Percentiles rank a stretch among this genome's conserved stretches.
phyloP scores from a whole-genome alignment of 2,888 invertebrate species.

The Drosophila mulleri region DNA sequence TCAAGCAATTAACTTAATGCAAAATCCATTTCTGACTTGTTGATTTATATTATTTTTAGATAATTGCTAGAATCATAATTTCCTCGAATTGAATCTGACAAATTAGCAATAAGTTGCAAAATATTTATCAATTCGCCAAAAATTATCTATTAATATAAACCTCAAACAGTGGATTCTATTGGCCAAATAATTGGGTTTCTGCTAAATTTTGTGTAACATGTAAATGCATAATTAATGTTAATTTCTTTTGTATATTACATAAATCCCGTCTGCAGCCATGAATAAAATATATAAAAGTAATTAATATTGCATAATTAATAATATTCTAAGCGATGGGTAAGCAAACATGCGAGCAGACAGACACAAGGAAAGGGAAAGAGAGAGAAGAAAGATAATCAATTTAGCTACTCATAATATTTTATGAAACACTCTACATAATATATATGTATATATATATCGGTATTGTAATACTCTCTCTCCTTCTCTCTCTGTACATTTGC shows the following conservation, averaged over 20 bases:
- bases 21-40: background rate
- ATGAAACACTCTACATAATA: no score
- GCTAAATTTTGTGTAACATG: background rate
- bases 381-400: background rate
- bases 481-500: no score
- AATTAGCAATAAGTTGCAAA: background rate
- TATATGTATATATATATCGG: background rate
- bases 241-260: constrained; percentile 2
- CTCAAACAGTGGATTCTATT: background rate
- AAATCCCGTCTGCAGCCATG: background rate
- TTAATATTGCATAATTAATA: constrained; percentile 19
- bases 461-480: background rate
- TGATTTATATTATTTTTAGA: background rate
- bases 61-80: background rate
- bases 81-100: background rate
- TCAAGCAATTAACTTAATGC: background rate
- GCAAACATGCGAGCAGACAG: background rate
- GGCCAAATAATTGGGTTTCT: background rate
- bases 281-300: constrained; percentile 14
- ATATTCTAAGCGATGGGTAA: constrained; percentile 3
- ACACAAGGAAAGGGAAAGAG: background rate
- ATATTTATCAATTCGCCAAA: constrained; percentile 5
- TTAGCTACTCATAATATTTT: background rate
- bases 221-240: constrained; percentile 12
- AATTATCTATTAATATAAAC: constrained; percentile 13